Conservation (phyloP, 2,797 vertebrate genomes). For the Sylvia borin region DNA sequence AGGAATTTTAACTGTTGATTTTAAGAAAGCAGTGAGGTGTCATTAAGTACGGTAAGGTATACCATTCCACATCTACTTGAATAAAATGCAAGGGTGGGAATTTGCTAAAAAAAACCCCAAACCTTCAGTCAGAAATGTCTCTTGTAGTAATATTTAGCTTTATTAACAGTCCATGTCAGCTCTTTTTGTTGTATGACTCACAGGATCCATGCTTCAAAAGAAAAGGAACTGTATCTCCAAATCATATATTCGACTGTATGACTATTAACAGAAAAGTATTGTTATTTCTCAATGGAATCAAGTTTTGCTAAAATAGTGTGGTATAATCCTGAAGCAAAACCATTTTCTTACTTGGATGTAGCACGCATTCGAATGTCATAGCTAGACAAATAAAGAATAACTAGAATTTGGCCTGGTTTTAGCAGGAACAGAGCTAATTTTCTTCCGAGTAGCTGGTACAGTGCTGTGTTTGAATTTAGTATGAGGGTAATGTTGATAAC, state of each 20-base stretch:
- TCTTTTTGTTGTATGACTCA: background rate
- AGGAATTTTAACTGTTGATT: background rate
- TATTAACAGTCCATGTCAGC: background rate
- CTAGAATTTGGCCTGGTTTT: background rate
- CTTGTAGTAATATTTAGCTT: background rate
- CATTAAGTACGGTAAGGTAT: background rate
- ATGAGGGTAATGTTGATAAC: background rate
- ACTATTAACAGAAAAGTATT: background rate
- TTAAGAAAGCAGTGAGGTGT: background rate
- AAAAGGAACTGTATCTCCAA: background rate
- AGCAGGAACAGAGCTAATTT: background rate
- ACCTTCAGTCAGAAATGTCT: background rate
- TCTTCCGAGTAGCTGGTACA: background rate
- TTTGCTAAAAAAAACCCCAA: background rate
- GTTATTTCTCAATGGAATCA: background rate
- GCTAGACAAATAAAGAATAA: background rate
- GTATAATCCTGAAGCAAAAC: background rate
- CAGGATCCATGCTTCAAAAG: background rate
- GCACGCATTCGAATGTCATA: background rate
- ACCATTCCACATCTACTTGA: background rate
- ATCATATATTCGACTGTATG: background rate
- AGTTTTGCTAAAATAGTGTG: background rate
- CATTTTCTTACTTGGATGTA: background rate
- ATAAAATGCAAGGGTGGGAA: background rate
- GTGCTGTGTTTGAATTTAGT: background rate